Conservation (phyloP, 2,113 vertebrate genomes). For the Syngnathus typhle region DNA sequence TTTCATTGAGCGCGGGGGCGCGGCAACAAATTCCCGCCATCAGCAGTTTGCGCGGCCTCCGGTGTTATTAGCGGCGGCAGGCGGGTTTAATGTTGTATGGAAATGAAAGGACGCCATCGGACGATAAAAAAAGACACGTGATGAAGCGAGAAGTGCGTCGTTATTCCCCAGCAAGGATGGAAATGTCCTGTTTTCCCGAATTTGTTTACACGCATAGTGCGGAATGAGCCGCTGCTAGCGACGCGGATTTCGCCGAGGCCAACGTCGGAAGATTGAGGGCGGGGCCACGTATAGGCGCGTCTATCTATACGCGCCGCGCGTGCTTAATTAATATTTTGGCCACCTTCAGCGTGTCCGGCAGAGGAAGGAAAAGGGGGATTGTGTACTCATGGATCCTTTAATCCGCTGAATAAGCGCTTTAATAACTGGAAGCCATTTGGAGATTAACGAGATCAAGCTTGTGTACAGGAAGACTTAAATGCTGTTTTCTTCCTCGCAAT, state of each 20-base stretch:
- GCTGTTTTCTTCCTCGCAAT: constrained; percentile 27
- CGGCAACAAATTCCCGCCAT: constrained; percentile 51
- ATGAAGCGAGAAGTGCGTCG: constrained; percentile 29
- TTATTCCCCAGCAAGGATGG: constrained; percentile 22
- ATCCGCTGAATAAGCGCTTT: constrained; percentile 71
- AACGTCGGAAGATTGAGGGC: background rate
- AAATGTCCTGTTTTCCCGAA: constrained; percentile 29
- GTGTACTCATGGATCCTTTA: constrained; percentile 67
- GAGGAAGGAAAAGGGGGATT: constrained; percentile 59
- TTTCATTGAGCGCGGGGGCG: constrained; percentile 41
- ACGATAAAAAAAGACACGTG: background rate
- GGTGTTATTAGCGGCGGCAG: constrained; percentile 43
- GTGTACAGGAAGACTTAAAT: constrained; percentile 68
- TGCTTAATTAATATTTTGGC: constrained; percentile 70
- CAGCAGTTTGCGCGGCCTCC: constrained; percentile 51
- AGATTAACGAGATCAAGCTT: constrained; percentile 70
- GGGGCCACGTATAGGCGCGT: constrained; percentile 19
- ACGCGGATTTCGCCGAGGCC: background rate
- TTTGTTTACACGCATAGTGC: constrained; percentile 3
- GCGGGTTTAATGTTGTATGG: constrained; percentile 50
- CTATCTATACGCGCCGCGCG: constrained; percentile 12
- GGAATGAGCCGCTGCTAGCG: constrained; percentile 8
- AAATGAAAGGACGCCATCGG: background rate
- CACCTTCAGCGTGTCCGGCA: constrained; percentile 60
- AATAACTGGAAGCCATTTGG: constrained; percentile 73